phyloP scores from a whole-genome alignment of 2,888 invertebrate genomes.

The Nowickia ferox region DNA sequence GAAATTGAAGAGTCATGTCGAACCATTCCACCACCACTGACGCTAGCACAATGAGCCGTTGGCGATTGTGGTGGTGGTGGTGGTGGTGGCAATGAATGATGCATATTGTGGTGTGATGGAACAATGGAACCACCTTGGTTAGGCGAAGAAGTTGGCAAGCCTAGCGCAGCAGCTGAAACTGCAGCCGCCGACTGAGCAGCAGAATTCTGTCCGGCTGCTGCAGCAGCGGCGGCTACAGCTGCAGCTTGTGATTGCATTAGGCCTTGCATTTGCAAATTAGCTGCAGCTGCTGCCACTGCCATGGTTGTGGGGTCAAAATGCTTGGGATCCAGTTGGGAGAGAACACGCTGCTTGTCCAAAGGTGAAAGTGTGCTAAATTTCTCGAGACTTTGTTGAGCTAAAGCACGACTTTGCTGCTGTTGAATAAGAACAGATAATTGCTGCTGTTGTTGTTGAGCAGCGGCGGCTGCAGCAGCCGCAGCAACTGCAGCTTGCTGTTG shows the following conservation, averaged over 20 bases:
- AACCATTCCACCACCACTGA: slow-evolving; percentile 54
- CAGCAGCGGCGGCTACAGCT: slow-evolving; percentile 79
- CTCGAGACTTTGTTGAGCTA: slow-evolving; percentile 86
- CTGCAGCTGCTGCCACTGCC: slow-evolving; percentile 80
- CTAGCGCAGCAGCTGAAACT: slow-evolving; percentile 70
- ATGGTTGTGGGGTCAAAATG: slow-evolving; percentile 81
- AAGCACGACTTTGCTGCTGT: slow-evolving; percentile 87
- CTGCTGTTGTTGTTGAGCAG: slow-evolving; percentile 84
- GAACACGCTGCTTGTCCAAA: slow-evolving; percentile 85
- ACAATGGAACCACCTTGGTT: slow-evolving; percentile 52
- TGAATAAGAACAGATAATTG: slow-evolving; percentile 87
- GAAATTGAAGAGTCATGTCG: slow-evolving; percentile 74
- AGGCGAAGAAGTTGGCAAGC: slow-evolving; percentile 49
- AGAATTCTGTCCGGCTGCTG: slow-evolving; percentile 70
- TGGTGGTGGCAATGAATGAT: slow-evolving; percentile 76
- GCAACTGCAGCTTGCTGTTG: slow-evolving; percentile 75
- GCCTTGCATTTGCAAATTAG: slow-evolving; percentile 80
- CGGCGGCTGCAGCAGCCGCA: slow-evolving; percentile 80
- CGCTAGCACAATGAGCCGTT: slow-evolving; percentile 71
- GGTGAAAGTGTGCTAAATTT: slow-evolving; percentile 85
- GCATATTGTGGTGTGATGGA: slow-evolving; percentile 63
- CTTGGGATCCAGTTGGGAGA: slow-evolving; percentile 84
- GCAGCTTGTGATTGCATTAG: slow-evolving; percentile 79
- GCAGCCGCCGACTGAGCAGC: slow-evolving; percentile 65
- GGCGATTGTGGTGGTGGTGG: slow-evolving; percentile 78